These are phyloP conservation scores for Anastrepha obliqua DNA, from an alignment of 1,140 invertebrate species.

Conservation along the genomic window DNA sequence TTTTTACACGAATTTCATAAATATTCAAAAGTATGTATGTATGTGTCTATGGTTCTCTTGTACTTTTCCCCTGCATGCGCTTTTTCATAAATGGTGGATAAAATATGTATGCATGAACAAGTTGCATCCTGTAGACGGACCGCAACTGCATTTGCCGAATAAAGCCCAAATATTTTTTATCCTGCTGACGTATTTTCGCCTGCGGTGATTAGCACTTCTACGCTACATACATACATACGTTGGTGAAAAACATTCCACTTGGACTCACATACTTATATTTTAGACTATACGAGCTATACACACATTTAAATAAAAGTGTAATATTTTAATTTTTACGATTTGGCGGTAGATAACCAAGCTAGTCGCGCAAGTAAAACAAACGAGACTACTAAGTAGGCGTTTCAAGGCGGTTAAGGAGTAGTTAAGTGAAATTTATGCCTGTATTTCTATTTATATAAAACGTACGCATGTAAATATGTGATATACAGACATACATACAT, in stretches of 20 bases:
- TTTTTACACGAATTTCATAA: slow-evolving; percentile 9
- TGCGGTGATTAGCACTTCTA: not conserved
- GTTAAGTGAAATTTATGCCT: too few species aligned
- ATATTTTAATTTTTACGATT: slow-evolving; percentile 22
- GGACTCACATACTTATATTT: not conserved
- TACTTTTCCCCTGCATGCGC: not conserved
- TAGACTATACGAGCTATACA: not conserved
- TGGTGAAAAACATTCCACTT: not conserved
- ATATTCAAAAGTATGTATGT: slow-evolving; percentile 12
- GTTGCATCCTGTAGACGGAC: not conserved
- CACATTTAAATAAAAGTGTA: not conserved
- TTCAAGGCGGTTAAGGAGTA: not conserved
- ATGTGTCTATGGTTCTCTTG: not conserved
- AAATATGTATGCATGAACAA: slow-evolving; percentile 31
- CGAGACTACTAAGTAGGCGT: not conserved
- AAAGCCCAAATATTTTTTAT: not conserved
- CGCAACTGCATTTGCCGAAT: not conserved
- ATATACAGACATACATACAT: too few species aligned
- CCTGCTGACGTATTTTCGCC: slow-evolving; percentile 10
- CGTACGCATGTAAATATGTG: too few species aligned
- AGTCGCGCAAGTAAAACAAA: not conserved
- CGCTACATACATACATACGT: not conserved
- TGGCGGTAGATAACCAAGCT: not conserved
- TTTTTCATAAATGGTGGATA: not conserved
- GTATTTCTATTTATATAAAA: too few species aligned